These are phyloP conservation scores for Pseudanteris insignis DNA, from an alignment of 2,888 invertebrate genomes.

Conservation along the genomic window DNA sequence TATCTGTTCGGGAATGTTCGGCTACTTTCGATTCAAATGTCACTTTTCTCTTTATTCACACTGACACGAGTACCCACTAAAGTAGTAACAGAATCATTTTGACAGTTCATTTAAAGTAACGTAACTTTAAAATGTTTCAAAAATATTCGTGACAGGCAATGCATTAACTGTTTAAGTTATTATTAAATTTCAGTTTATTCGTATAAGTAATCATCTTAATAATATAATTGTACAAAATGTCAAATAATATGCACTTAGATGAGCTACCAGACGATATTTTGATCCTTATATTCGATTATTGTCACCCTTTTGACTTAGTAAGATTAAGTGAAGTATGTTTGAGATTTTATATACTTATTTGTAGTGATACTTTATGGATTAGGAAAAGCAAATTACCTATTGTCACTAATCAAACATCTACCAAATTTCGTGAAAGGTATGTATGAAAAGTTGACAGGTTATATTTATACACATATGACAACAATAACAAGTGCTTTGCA, in stretches of 20 bases:
- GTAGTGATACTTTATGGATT: slow-evolving; percentile 63
- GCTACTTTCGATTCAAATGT: slow-evolving; percentile 15
- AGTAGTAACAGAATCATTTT: no score
- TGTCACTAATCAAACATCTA: slow-evolving; percentile 61
- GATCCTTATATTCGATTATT: slow-evolving; percentile 69
- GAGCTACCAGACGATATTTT: slow-evolving; percentile 68
- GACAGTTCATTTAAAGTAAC: background rate
- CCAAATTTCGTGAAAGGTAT: slow-evolving; percentile 56
- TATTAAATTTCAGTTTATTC: slow-evolving; percentile 1
- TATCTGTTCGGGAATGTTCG: slow-evolving; percentile 22
- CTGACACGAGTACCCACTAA: background rate
- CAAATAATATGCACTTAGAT: slow-evolving; percentile 55
- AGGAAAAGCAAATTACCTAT: slow-evolving; percentile 55
- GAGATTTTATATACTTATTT: slow-evolving; percentile 67
- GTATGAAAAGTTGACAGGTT: slow-evolving; percentile 40
- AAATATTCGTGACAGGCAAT: background rate
- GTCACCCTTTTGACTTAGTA: slow-evolving; percentile 68
- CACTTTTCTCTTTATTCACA: slow-evolving; percentile 9
- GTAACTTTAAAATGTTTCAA: background rate
- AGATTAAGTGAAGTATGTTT: slow-evolving; percentile 68
- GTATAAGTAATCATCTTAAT: background rate
- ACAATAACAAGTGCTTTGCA: background rate
- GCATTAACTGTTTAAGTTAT: slow-evolving; percentile 6
- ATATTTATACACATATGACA: slow-evolving; percentile 27
- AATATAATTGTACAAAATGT: slow-evolving; percentile 45